These are phyloP conservation scores for Eidolon helvum DNA, from an alignment of 2,113 vertebrate genomes.

Conservation along the genomic window DNA sequence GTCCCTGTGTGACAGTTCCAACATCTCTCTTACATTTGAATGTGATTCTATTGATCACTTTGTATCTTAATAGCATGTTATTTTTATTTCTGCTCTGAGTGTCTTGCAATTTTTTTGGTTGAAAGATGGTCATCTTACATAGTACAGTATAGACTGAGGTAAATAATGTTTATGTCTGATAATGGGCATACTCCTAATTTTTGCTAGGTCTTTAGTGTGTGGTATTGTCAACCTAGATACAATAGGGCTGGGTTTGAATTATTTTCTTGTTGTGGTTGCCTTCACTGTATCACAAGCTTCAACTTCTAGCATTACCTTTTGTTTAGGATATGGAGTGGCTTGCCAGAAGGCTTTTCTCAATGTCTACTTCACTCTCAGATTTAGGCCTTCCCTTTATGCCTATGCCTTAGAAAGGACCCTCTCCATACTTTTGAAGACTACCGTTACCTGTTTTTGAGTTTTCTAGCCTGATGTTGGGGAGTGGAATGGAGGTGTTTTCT, in stretches of 20 bases:
- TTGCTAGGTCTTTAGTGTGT: neutral
- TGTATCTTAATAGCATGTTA: neutral
- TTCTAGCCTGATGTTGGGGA: neutral
- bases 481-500: neutral
- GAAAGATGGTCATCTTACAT: neutral
- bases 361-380: neutral
- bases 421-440: neutral
- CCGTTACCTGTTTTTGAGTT: neutral
- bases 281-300: neutral
- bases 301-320: neutral
- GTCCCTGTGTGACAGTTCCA: neutral
- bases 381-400: neutral
- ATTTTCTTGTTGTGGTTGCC: neutral
- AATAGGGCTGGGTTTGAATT: neutral
- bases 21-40: neutral
- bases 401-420: neutral
- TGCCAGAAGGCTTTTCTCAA: neutral
- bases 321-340: neutral
- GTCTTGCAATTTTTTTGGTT: neutral
- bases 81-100: neutral
- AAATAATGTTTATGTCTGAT: neutral
- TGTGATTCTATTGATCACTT: neutral
- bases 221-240: neutral
- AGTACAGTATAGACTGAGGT: neutral
- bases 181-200: neutral